A percentile compares a stretch with the other conserved stretches of the same genome.
Conservation (phyloP, 2,888 invertebrate species). For the Melitaea athalia region DNA sequence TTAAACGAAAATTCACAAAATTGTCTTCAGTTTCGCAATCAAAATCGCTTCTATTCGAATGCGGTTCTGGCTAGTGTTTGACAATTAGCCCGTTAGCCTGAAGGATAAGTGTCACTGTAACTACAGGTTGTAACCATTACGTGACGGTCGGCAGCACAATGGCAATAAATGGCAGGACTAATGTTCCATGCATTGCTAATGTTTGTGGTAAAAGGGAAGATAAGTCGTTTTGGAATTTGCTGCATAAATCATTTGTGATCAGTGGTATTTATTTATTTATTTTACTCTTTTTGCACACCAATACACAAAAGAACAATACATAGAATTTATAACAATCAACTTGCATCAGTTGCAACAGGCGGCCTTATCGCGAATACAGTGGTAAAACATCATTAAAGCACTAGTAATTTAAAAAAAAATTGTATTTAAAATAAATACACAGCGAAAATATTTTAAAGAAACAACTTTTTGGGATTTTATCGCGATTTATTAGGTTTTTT, state of each 20-base stretch:
- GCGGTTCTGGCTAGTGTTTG: background rate
- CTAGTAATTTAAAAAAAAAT: too few relatives aligned
- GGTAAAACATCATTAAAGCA: background rate
- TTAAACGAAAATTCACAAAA: too few relatives aligned
- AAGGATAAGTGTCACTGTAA: constrained; percentile 3
- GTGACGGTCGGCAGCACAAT: background rate
- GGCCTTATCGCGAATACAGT: too few relatives aligned
- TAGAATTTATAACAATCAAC: too few relatives aligned
- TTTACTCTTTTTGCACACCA: too few relatives aligned
- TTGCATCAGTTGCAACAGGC: too few relatives aligned
- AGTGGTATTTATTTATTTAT: too few relatives aligned
- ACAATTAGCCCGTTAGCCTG: constrained; percentile 1
- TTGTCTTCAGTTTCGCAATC: background rate
- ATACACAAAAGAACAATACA: too few relatives aligned
- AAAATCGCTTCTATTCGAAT: background rate
- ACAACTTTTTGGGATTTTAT: too few relatives aligned
- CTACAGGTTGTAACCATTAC: background rate
- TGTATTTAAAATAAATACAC: too few relatives aligned
- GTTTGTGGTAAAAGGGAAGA: background rate
- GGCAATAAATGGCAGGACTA: background rate
- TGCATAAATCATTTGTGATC: background rate
- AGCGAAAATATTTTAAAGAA: too few relatives aligned
- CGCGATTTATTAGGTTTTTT: too few relatives aligned
- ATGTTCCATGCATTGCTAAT: constrained; percentile 1
- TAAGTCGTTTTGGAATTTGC: background rate